Conservation (phyloP, 2,888 invertebrate genomes). For the Andrena trimmerana region DNA sequence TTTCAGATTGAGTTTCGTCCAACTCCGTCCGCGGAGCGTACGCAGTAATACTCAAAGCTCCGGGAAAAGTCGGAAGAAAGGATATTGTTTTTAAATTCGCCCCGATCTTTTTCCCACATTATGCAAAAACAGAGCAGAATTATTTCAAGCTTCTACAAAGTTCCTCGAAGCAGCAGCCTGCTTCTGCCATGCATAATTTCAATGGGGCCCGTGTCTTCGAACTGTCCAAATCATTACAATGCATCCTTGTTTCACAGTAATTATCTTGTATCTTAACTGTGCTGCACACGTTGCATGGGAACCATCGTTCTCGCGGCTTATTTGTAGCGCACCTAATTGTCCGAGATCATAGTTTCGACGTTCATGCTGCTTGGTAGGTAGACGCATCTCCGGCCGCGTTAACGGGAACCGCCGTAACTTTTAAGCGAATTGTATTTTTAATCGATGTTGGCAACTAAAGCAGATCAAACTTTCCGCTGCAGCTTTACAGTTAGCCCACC, state of each 20-base stretch:
- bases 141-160: too few relatives aligned
- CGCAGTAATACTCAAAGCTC: neutral
- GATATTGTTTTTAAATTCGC: neutral
- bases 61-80: neutral
- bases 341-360: slow-evolving; percentile 14
- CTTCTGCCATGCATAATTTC: too few relatives aligned
- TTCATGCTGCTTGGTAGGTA: neutral
- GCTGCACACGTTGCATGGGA: slow-evolving; percentile 14
- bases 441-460: slow-evolving; percentile 8
- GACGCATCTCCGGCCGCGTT: neutral
- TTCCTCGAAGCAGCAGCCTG: too few relatives aligned
- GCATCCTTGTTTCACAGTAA: slow-evolving; percentile 16
- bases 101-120: neutral
- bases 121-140: too few relatives aligned
- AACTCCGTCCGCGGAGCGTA: neutral
- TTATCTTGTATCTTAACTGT: slow-evolving; percentile 17
- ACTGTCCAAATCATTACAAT: slow-evolving; percentile 7
- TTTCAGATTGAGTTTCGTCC: slow-evolving; percentile 38
- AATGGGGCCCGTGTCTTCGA: too few relatives aligned
- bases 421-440: slow-evolving; percentile 50
- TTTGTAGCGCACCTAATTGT: slow-evolving; percentile 12
- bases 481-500: slow-evolving; percentile 22
- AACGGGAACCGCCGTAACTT: slow-evolving; percentile 36
- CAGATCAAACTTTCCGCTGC: slow-evolving; percentile 39
- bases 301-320: slow-evolving; percentile 18